phyloP scores from a whole-genome alignment of 1,140 invertebrate genomes.

The Trachelipus rathkii region DNA sequence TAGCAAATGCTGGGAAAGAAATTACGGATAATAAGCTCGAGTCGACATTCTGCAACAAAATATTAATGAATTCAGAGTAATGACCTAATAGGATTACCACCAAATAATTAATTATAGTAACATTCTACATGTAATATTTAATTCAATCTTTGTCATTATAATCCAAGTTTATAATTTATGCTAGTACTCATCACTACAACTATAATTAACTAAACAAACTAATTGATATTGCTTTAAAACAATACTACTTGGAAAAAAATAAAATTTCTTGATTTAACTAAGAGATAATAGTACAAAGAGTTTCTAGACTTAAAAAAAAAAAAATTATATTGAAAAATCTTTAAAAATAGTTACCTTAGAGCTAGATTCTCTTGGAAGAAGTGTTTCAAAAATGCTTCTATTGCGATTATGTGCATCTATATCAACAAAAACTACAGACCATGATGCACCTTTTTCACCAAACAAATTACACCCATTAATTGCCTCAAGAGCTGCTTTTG shows the following conservation, averaged over 20 bases:
- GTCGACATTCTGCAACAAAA: constrained; percentile 41
- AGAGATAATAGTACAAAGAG: too few species aligned
- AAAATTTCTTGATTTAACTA: too few species aligned
- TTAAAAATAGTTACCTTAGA: constrained; percentile 71
- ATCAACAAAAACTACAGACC: constrained; percentile 98
- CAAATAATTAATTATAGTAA: too few species aligned
- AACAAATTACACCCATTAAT: constrained; percentile 99
- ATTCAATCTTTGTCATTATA: too few species aligned
- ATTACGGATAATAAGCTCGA: constrained; percentile 72
- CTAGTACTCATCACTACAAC: too few species aligned
- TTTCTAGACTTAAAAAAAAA: too few species aligned
- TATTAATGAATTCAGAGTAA: neutral
- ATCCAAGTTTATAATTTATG: too few species aligned
- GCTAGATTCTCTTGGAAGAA: constrained; percentile 94
- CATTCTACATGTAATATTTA: too few species aligned
- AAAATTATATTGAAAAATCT: too few species aligned
- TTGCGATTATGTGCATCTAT: constrained; percentile 99
- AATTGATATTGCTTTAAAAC: too few species aligned
- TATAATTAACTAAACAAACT: too few species aligned
- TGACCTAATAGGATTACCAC: neutral
- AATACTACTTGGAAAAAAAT: too few species aligned
- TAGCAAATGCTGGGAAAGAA: constrained; percentile 96
- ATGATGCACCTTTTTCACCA: constrained; percentile 93
- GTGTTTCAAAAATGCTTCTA: constrained; percentile 96
- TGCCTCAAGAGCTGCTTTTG: constrained; percentile 95